phyloP scores from a whole-genome alignment of 2,113 vertebrate species.

The Anguilla japonica region DNA sequence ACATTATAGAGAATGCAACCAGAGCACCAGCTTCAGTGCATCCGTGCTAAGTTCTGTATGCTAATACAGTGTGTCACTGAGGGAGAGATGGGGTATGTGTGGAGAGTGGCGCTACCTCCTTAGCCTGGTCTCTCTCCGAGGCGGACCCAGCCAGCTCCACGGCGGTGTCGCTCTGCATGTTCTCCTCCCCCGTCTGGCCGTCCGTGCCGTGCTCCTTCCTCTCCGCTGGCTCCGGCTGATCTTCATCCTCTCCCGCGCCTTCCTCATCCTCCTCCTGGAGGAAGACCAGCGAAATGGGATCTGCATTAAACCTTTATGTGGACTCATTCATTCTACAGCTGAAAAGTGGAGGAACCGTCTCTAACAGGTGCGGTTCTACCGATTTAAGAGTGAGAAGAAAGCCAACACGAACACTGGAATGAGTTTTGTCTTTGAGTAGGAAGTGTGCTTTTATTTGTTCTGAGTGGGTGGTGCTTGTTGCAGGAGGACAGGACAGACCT shows the following conservation, averaged over 20 bases:
- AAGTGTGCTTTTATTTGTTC: no score
- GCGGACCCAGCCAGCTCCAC: conserved; percentile 87
- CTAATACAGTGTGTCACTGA: not conserved
- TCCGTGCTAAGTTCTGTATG: not conserved
- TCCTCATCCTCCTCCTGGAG: conserved; percentile 63
- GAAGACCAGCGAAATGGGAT: not conserved
- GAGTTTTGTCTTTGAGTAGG: no score
- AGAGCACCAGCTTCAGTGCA: not conserved
- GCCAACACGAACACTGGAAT: no score
- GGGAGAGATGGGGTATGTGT: not conserved
- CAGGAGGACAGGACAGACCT: conserved; percentile 65
- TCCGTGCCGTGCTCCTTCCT: conserved; percentile 80
- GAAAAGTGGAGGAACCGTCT: no score
- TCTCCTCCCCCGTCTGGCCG: conserved; percentile 84
- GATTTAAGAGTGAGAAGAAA: no score
- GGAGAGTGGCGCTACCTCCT: conserved; percentile 75
- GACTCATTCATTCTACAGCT: not conserved
- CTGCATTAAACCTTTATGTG: not conserved
- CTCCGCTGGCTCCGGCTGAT: conserved; percentile 71
- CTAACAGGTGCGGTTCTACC: no score
- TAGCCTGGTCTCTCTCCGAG: conserved; percentile 82
- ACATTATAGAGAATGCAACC: not conserved
- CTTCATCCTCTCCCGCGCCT: conserved; percentile 54
- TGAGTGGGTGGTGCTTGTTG: no score
- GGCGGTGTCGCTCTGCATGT: conserved; percentile 83